phyloP scores from a whole-genome alignment of 2,888 invertebrate species.

The Miltochrista miniata region DNA sequence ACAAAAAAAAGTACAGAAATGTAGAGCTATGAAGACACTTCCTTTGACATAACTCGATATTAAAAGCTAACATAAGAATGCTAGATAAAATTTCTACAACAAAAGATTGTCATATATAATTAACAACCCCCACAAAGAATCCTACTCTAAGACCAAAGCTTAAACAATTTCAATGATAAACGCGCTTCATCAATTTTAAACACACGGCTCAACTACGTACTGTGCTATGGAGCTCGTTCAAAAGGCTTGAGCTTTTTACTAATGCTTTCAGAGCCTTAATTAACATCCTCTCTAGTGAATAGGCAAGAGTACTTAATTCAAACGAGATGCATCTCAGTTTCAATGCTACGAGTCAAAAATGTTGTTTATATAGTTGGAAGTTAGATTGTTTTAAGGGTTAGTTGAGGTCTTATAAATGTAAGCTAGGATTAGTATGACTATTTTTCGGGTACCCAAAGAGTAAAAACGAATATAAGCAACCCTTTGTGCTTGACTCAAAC shows the following conservation, averaged over 20 bases:
- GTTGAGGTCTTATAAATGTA: too few relatives aligned
- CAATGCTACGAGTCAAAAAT: constrained; percentile 26
- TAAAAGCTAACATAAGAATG: too few relatives aligned
- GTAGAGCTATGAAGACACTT: too few relatives aligned
- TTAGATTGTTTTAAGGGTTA: constrained; percentile 1
- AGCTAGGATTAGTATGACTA: too few relatives aligned
- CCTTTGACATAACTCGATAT: too few relatives aligned
- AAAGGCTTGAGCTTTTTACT: constrained; percentile 70
- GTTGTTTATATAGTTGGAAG: background rate
- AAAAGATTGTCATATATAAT: too few relatives aligned
- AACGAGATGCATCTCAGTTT: constrained; percentile 43
- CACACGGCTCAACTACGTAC: constrained; percentile 49
- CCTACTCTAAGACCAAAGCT: constrained; percentile 17
- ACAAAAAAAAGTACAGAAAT: too few relatives aligned
- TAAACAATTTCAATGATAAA: constrained; percentile 37
- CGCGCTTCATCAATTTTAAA: constrained; percentile 60
- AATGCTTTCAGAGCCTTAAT: constrained; percentile 76
- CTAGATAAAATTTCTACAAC: too few relatives aligned
- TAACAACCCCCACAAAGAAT: constrained; percentile 2
- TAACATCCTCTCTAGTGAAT: constrained; percentile 74
- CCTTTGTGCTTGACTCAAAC: too few relatives aligned
- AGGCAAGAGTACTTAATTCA: constrained; percentile 63
- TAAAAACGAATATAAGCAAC: too few relatives aligned
- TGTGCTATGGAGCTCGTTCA: constrained; percentile 55
- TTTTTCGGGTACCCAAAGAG: too few relatives aligned